These are phyloP conservation scores for Melanotaenia parkinsoni DNA, from an alignment of 2,797 vertebrate species.

Conservation along the genomic window DNA sequence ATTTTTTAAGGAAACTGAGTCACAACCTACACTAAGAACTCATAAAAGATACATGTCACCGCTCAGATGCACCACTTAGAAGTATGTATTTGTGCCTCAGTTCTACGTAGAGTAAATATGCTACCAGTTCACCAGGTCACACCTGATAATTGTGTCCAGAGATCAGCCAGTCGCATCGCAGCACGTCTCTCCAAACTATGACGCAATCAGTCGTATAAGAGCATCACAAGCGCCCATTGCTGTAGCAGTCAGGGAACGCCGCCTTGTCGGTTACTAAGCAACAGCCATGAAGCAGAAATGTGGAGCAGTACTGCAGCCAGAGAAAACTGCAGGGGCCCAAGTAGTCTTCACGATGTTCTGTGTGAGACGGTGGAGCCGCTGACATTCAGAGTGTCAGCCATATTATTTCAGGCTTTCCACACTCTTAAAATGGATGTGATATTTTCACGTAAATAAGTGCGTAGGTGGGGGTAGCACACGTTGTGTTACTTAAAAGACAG, in stretches of 20 bases:
- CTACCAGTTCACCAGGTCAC: background rate
- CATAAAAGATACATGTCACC: background rate
- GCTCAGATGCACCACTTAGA: background rate
- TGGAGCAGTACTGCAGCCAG: conserved; percentile 24
- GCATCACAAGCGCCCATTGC: conserved; percentile 4
- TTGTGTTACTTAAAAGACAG: conserved; percentile 38
- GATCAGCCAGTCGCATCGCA: background rate
- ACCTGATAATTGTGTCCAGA: background rate
- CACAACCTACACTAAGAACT: background rate
- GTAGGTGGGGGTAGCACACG: conserved; percentile 38
- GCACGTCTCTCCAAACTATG: background rate
- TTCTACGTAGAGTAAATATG: background rate
- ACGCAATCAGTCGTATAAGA: conserved; percentile 1
- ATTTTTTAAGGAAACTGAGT: background rate
- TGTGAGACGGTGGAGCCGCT: conserved; percentile 14
- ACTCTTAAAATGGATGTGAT: conserved; percentile 46
- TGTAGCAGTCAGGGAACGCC: conserved; percentile 3
- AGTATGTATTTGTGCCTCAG: background rate
- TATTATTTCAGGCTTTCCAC: conserved; percentile 35
- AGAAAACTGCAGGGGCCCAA: conserved; percentile 39
- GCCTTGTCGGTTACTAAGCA: conserved; percentile 64
- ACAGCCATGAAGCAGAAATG: conserved; percentile 40
- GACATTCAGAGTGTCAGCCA: conserved; percentile 17
- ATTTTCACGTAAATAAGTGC: conserved; percentile 14
- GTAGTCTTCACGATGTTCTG: conserved; percentile 23